Evolutionary conservation across 2,113 vertebrate genomes (phyloP), one percentile per base, ranked within the genome.

Genomic region (Ptychochromis oligacanthus): DNA sequence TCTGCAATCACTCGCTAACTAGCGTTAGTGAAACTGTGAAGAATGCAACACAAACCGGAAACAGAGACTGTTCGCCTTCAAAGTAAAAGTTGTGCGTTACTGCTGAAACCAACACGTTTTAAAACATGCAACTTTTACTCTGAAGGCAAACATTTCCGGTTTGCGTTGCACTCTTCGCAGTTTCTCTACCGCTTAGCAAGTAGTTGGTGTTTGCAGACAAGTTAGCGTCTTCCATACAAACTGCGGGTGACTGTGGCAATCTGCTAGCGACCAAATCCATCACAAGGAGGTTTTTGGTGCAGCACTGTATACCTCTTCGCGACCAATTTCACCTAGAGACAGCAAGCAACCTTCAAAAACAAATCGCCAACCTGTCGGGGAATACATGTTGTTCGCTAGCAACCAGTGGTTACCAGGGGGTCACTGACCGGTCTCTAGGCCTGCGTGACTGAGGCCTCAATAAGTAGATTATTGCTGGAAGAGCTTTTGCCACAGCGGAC

Each of bases 131-230:
- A 4, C 28, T 31, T 31, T 2, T 31, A 31, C 28, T 31, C 4
- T 31, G 40, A 52, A 18, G 15, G 46, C 15, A 7, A 26, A 67
- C 6, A 38, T 24, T 12, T 49, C 18, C 0, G 15, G 40, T 49
- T 40, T 40, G 40, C 3, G 10, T 40, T 11, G 40, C 3, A 4
- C 40, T 40, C 4, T 10, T 40, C 28, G 22, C 11, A 28, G 40
- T 70, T 70, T 49, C 40, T 28, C 40, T 0, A 28, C 40, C 9
- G 0, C 22, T 15, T 18, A 70, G 40, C 18, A 26, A 0, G 46
- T 70, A 49, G 64, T 70, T 18, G 40, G 64, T 18, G 40, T 4
- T 40, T 7, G 40, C 26, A 40, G 26, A 49, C 22, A 49, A 49
- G 2, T 67, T 22, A 18, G 15, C 18, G 40, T 70, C 64, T 70